Evolutionary conservation across 2,797 vertebrate species (phyloP).

Genomic region (Aulostomus chinensis): DNA sequence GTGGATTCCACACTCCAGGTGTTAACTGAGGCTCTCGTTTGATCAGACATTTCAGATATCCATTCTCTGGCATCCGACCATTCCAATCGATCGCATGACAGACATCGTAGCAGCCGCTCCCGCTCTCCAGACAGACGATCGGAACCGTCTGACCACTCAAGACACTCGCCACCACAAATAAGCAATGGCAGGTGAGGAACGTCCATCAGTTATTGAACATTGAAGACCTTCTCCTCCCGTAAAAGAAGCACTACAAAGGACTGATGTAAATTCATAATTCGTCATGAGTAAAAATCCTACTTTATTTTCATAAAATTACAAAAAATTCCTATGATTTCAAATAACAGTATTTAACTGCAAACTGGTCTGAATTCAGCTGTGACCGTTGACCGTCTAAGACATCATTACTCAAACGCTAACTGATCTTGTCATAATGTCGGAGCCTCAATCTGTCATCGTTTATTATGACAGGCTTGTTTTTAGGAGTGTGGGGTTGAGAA

Average conservation of each 20-base stretch:
- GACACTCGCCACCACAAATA: conserved; percentile 95
- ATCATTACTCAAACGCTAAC: not conserved
- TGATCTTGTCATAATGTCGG: not conserved
- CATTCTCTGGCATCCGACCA: conserved; percentile 98
- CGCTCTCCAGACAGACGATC: conserved; percentile 95
- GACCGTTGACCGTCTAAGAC: not conserved
- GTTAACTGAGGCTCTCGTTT: conserved; percentile 38
- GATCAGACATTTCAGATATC: conserved; percentile 98
- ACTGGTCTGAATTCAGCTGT: not conserved
- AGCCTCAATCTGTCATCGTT: not conserved
- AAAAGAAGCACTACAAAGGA: too few relatives aligned
- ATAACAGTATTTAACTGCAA: too few relatives aligned
- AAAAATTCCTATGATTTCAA: too few relatives aligned
- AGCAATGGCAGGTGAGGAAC: conserved; percentile 93
- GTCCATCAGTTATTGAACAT: not conserved
- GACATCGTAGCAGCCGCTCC: conserved; percentile 91
- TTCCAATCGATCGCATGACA: conserved; percentile 96
- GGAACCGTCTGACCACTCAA: conserved; percentile 95
- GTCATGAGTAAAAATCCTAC: too few relatives aligned
- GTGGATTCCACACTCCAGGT: not conserved
- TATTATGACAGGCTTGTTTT: not conserved
- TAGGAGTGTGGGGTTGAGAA: conserved; percentile 3
- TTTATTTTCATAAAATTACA: too few relatives aligned
- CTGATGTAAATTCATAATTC: too few relatives aligned
- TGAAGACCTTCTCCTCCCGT: too few relatives aligned